Evolutionary conservation across 2,113 vertebrate species (phyloP).

Genomic region (Aramus guarauna): DNA sequence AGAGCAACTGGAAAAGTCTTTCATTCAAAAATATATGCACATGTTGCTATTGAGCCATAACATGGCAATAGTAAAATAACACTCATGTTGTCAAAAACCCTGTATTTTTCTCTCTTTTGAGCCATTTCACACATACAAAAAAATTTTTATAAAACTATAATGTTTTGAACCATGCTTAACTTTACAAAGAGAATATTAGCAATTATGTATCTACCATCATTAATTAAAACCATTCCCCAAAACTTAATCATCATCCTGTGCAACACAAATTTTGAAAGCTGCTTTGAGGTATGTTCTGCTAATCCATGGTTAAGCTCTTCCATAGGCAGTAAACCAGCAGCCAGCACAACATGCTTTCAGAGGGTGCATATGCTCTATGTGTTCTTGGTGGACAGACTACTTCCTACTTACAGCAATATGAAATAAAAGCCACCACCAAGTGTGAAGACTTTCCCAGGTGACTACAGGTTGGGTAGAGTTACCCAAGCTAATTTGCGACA

Average conservation of each 20-base stretch:
- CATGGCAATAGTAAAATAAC: not conserved
- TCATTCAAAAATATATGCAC: not conserved
- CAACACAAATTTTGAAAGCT: not conserved
- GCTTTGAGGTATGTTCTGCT: not conserved
- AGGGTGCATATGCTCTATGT: not conserved
- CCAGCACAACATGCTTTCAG: not conserved
- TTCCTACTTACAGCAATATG: not conserved
- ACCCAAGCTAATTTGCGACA: not conserved
- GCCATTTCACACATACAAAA: not conserved
- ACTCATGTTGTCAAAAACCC: not conserved
- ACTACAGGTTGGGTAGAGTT: not conserved
- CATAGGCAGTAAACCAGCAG: not conserved
- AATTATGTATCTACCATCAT: not conserved
- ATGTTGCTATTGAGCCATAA: not conserved
- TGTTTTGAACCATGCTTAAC: not conserved
- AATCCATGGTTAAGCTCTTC: not conserved
- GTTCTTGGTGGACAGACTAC: not conserved
- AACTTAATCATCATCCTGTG: not conserved
- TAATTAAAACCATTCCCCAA: not conserved
- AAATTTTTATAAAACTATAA: not conserved
- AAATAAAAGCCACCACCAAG: not conserved
- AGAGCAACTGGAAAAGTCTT: not conserved
- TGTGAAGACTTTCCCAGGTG: not conserved
- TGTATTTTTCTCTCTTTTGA: not conserved
- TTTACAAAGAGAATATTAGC: not conserved